Conservation (phyloP, 2,797 vertebrate genomes). For the Alosa sapidissima region DNA sequence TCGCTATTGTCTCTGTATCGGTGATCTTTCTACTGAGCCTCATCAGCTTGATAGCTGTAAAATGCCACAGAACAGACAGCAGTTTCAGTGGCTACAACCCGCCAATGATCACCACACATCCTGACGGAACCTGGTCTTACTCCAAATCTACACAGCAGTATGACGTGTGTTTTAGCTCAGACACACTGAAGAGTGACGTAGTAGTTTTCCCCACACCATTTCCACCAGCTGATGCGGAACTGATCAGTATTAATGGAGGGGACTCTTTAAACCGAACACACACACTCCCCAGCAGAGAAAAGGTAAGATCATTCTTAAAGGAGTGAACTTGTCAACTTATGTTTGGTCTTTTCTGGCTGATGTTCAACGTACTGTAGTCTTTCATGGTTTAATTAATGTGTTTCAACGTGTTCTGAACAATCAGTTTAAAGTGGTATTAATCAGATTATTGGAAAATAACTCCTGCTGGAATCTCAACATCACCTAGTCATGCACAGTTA, state of each 20-base stretch:
- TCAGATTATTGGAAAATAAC: too few relatives aligned
- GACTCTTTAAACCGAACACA: constrained; percentile 36
- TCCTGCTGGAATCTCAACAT: too few relatives aligned
- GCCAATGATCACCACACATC: not conserved
- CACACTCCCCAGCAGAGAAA: constrained; percentile 32
- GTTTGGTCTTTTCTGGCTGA: too few relatives aligned
- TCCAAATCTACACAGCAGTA: constrained; percentile 45
- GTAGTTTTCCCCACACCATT: constrained; percentile 9
- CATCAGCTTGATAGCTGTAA: constrained; percentile 25
- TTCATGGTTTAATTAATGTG: too few relatives aligned
- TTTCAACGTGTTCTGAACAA: too few relatives aligned
- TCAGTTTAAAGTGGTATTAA: too few relatives aligned
- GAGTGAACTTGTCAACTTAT: too few relatives aligned
- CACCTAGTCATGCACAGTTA: not conserved
- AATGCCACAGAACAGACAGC: constrained; percentile 34
- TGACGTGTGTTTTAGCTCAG: constrained; percentile 45
- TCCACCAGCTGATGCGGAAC: not conserved
- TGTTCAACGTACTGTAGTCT: too few relatives aligned
- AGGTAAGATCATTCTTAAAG: constrained; percentile 19
- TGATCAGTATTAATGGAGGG: constrained; percentile 37
- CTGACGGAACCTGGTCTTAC: constrained; percentile 30
- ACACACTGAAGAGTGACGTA: constrained; percentile 26
- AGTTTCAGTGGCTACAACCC: not conserved
- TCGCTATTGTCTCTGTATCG: constrained; percentile 20
- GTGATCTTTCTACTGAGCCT: constrained; percentile 23